Conservation (phyloP, 2,888 invertebrate species). For the Doris montereyensis region DNA sequence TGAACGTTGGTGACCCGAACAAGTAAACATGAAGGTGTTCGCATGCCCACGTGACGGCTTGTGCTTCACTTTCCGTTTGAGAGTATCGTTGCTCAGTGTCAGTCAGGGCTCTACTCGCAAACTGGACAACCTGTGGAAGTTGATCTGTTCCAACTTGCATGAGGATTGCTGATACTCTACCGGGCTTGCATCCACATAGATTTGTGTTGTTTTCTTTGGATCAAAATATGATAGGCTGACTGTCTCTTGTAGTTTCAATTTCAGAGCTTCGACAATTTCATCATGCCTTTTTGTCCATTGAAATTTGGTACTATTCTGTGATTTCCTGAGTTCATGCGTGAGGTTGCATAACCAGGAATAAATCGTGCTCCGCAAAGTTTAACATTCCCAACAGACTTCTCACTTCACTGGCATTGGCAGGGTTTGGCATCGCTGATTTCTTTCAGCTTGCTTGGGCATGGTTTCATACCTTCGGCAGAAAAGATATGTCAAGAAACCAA, state of each 20-base stretch:
- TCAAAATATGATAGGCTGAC: slow-evolving; percentile 41
- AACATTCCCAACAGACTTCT: slow-evolving; percentile 37
- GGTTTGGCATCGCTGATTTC: slow-evolving; percentile 15
- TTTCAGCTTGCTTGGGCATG: slow-evolving; percentile 31
- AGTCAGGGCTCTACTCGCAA: slow-evolving; percentile 40
- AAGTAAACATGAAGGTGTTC: slow-evolving; percentile 51
- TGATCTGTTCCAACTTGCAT: slow-evolving; percentile 9
- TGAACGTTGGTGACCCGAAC: slow-evolving; percentile 45
- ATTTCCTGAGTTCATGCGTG: slow-evolving; percentile 30
- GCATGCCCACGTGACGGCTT: slow-evolving; percentile 46
- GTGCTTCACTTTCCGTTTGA: slow-evolving; percentile 43
- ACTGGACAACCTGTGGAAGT: slow-evolving; percentile 8
- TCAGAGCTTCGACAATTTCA: slow-evolving; percentile 14
- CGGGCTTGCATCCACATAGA: slow-evolving; percentile 42
- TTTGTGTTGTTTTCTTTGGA: slow-evolving; percentile 11
- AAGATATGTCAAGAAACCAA: slow-evolving; percentile 18
- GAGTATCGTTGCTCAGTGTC: slow-evolving; percentile 41
- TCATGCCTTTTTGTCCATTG: slow-evolving; percentile 36
- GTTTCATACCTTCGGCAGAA: slow-evolving; percentile 18
- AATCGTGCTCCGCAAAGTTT: slow-evolving; percentile 33
- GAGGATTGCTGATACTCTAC: slow-evolving; percentile 38
- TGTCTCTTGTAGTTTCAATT: slow-evolving; percentile 10
- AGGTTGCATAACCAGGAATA: slow-evolving; percentile 37
- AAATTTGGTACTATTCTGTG: slow-evolving; percentile 31
- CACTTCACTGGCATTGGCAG: slow-evolving; percentile 35